Percentiles rank a stretch among this genome's conserved stretches.
Conservation (phyloP, 1,140 invertebrate species). For the Mamestra configurata region DNA sequence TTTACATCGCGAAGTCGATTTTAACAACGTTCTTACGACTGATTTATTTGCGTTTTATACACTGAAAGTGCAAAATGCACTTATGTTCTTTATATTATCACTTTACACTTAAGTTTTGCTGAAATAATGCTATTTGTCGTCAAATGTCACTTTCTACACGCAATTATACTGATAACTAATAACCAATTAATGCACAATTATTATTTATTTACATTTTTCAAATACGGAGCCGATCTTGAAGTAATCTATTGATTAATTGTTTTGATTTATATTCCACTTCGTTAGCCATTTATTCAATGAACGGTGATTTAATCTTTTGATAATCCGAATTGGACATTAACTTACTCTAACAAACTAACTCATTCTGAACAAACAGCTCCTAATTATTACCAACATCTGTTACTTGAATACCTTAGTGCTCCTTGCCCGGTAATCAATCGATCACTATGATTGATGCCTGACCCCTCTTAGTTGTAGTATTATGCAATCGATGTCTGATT, state of each 20-base stretch:
- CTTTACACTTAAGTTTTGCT: no score
- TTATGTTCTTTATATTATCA: no score
- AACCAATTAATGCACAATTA: no score
- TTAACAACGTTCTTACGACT: no score
- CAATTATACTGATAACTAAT: no score
- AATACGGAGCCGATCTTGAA: no score
- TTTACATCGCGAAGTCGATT: no score
- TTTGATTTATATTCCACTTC: not conserved
- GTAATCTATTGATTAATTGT: not conserved
- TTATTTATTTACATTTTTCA: no score
- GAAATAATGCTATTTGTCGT: no score
- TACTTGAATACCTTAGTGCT: not conserved
- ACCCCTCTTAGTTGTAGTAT: constrained; percentile 6
- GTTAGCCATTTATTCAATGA: not conserved
- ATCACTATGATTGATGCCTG: constrained; percentile 30
- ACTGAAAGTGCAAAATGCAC: no score
- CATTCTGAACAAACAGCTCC: not conserved
- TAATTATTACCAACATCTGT: not conserved
- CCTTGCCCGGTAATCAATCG: not conserved
- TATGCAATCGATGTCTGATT: constrained; percentile 11
- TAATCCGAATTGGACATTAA: not conserved
- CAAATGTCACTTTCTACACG: no score
- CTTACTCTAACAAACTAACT: not conserved
- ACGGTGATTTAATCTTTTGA: not conserved
- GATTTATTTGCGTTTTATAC: no score